Evolutionary conservation across 2,888 invertebrate genomes (phyloP).

Genomic region (Dyspetes luteomarginatus): DNA sequence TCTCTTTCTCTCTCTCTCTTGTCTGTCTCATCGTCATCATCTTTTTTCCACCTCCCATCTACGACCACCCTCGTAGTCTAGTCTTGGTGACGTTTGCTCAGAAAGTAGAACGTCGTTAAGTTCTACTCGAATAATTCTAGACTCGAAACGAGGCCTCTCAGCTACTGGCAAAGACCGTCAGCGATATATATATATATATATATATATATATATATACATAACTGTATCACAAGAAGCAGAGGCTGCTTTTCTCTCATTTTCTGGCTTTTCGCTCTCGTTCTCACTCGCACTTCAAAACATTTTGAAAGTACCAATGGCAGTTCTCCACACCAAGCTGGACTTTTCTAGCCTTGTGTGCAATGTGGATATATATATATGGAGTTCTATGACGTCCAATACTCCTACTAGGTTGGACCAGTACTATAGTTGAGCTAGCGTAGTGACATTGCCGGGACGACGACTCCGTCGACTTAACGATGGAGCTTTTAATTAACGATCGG

Average conservation of each 20-base stretch:
- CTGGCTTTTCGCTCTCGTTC: slow-evolving; percentile 19
- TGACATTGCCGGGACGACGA: slow-evolving; percentile 32
- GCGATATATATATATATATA: slow-evolving; percentile 20
- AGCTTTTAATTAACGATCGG: slow-evolving; percentile 80
- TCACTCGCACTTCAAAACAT: slow-evolving; percentile 21
- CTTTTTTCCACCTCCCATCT: slow-evolving; percentile 22
- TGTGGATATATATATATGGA: background rate
- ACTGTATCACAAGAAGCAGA: slow-evolving; percentile 31
- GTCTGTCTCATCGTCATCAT: slow-evolving; percentile 25
- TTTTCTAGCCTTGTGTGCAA: slow-evolving; percentile 7
- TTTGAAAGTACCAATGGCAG: slow-evolving; percentile 32
- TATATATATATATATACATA: slow-evolving; percentile 18
- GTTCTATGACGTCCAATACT: slow-evolving; percentile 12
- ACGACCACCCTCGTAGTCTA: slow-evolving; percentile 22
- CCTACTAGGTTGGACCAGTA: slow-evolving; percentile 6
- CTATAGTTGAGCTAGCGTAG: background rate
- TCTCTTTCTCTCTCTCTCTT: background rate
- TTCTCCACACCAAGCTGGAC: slow-evolving; percentile 19
- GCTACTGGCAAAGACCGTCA: slow-evolving; percentile 27
- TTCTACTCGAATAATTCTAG: slow-evolving; percentile 70
- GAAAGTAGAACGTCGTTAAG: slow-evolving; percentile 65
- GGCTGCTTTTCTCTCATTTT: slow-evolving; percentile 7
- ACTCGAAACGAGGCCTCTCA: slow-evolving; percentile 63
- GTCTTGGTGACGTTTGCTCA: slow-evolving; percentile 59
- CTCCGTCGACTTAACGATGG: slow-evolving; percentile 65